These are phyloP conservation scores for Prosapia bicincta DNA, from an alignment of 2,888 invertebrate genomes.

Conservation along the genomic window DNA sequence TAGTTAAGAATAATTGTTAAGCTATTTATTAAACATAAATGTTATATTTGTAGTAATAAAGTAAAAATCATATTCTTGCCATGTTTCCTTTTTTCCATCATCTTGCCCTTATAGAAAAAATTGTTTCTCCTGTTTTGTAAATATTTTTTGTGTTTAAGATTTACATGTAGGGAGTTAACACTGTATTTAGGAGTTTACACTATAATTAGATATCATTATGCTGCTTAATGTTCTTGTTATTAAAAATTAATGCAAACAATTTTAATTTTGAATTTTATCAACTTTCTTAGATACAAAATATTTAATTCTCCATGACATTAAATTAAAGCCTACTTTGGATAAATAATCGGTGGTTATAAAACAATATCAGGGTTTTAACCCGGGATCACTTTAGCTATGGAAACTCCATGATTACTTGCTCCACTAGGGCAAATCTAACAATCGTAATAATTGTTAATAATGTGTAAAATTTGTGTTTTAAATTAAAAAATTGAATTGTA, in stretches of 20 bases:
- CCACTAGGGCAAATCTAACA: too few relatives aligned
- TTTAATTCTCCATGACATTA: too few relatives aligned
- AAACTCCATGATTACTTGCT: too few relatives aligned
- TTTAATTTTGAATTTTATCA: too few relatives aligned
- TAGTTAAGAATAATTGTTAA: constrained; percentile 14
- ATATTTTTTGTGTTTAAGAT: not conserved
- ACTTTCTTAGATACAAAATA: too few relatives aligned
- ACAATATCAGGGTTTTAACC: too few relatives aligned
- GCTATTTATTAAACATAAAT: constrained; percentile 14
- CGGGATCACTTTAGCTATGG: too few relatives aligned
- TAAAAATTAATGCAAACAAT: not conserved
- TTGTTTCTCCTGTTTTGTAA: not conserved
- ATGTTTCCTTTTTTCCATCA: constrained; percentile 5
- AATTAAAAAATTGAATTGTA: too few relatives aligned
- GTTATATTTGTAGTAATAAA: constrained; percentile 6
- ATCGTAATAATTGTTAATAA: too few relatives aligned
- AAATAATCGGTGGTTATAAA: too few relatives aligned
- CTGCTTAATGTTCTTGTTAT: not conserved
- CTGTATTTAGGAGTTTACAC: not conserved
- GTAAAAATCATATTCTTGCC: constrained; percentile 10
- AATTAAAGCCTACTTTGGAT: too few relatives aligned
- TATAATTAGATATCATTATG: not conserved
- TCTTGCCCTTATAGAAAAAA: not conserved
- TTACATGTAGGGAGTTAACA: not conserved
- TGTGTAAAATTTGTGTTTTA: too few relatives aligned